Evolutionary conservation across 2,888 invertebrate species (phyloP).

Genomic region (Andrena fulva): DNA sequence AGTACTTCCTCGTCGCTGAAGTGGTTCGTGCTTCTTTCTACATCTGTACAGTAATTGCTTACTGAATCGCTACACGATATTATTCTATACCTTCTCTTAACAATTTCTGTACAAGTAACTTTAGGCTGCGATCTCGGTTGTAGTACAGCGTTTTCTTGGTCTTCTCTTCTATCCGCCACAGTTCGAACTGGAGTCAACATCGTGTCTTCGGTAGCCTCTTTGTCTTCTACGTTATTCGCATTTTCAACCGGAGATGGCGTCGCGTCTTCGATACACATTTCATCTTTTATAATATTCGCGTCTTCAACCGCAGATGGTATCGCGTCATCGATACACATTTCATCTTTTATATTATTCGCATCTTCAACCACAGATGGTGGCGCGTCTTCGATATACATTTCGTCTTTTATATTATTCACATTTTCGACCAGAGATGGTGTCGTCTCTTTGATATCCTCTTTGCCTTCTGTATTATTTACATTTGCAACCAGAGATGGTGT

Average conservation of each 20-base stretch:
- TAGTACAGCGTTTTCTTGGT: neutral
- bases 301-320: neutral
- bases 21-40: neutral
- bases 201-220: neutral
- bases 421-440: neutral
- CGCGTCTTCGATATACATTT: neutral
- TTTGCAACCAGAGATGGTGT: neutral
- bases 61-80: slow-evolving; percentile 12
- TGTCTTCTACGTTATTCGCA: neutral
- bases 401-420: neutral
- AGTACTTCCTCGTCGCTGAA: neutral
- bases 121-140: slow-evolving; percentile 46
- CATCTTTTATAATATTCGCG: neutral
- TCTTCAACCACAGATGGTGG: neutral
- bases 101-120: slow-evolving; percentile 65
- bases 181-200: neutral
- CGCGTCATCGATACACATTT: neutral
- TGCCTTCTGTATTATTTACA: neutral
- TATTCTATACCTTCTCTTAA: slow-evolving; percentile 68
- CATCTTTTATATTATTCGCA: neutral
- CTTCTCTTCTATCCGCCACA: neutral
- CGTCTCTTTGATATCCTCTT: neutral
- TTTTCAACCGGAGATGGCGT: neutral
- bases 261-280: neutral
- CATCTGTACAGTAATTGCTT: neutral